Evolutionary conservation across 37 sponge, comb jelly and placozoan genomes (phyloP).

Genomic region (Ephydatia muelleri): DNA sequence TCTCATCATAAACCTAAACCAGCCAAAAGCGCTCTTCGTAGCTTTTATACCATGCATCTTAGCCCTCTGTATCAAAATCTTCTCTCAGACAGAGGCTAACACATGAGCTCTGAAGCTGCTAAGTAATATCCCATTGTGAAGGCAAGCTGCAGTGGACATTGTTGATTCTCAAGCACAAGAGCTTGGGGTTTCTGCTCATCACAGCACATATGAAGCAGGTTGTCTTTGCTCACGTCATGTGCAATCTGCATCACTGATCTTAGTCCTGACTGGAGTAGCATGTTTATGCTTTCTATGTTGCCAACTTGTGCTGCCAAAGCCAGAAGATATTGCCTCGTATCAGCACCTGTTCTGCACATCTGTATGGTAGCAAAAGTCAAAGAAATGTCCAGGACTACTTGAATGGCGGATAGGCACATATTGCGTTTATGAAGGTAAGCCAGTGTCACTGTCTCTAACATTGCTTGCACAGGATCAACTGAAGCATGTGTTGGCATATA

Average conservation of each 20-base stretch:
- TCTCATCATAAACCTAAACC: conserved; percentile 35
- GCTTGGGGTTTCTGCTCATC: conserved; percentile 6
- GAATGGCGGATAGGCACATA: not conserved
- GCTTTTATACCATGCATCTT: not conserved
- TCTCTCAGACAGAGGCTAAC: not conserved
- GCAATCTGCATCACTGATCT: not conserved
- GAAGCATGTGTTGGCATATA: not conserved
- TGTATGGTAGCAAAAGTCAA: not conserved
- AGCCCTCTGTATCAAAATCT: not conserved
- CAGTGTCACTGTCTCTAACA: not conserved
- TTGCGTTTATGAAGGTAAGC: not conserved
- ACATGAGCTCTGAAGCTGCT: not conserved
- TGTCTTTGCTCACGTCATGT: conserved; percentile 3
- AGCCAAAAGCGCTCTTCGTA: conserved; percentile 6
- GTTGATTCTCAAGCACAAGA: conserved; percentile 12
- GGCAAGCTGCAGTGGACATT: conserved; percentile 33
- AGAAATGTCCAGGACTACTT: not conserved
- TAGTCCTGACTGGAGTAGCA: conserved; percentile 2
- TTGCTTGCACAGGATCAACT: not conserved
- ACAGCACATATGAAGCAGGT: conserved; percentile 38
- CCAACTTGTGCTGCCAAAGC: not conserved
- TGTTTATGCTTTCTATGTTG: not conserved
- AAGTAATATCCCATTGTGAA: conserved; percentile 28
- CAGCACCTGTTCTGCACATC: not conserved
- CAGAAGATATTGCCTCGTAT: not conserved